Evolutionary conservation across 2,888 invertebrate species (phyloP).

Genomic region (Frankliniella fusca): DNA sequence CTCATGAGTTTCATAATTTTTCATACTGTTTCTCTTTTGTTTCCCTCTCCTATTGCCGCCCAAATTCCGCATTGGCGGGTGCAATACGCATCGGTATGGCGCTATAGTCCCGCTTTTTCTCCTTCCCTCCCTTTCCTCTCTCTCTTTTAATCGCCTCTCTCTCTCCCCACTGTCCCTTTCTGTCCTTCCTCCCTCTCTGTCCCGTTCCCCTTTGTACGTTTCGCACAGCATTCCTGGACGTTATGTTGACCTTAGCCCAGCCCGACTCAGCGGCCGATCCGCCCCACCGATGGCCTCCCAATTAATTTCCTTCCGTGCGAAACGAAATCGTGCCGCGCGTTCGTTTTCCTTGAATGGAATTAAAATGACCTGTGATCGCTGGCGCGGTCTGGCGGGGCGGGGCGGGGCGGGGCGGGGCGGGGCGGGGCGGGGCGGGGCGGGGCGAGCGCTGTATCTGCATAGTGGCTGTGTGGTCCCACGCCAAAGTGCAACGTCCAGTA

Average conservation of each 20-base stretch:
- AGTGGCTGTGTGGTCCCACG: too few species aligned
- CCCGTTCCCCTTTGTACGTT: neutral
- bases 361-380: neutral
- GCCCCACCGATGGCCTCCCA: constrained; percentile 9
- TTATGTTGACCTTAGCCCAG: constrained; percentile 9
- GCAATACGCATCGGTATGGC: too few species aligned
- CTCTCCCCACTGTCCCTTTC: neutral
- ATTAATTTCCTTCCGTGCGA: constrained; percentile 26
- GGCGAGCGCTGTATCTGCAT: too few species aligned
- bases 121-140: too few species aligned
- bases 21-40: too few species aligned
- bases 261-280: neutral
- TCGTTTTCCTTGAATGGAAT: constrained; percentile 22
- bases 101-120: too few species aligned
- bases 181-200: neutral
- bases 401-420: too few species aligned
- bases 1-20: neutral
- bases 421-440: too few species aligned
- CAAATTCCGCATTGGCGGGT: too few species aligned
- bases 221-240: neutral
- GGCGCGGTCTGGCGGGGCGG: neutral
- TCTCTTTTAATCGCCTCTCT: neutral
- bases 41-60: too few species aligned
- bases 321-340: constrained; percentile 19
- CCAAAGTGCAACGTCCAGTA: too few species aligned